These are phyloP conservation scores for Clivina fossor DNA, from an alignment of 2,888 invertebrate species.

Conservation along the genomic window DNA sequence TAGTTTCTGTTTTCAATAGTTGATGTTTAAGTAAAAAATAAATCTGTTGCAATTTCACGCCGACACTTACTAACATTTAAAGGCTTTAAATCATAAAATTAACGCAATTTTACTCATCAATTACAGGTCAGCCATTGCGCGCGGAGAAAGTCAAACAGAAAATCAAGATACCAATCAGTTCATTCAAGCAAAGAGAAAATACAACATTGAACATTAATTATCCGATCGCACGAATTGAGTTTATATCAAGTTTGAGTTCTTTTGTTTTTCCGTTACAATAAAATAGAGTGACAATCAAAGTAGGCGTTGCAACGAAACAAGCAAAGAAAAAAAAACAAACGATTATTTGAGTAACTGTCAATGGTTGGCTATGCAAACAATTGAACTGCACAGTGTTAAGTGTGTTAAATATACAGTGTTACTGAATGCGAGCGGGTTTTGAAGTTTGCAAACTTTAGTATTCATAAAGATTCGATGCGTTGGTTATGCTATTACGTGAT, in stretches of 20 bases:
- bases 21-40: not conserved
- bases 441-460: constrained; percentile 3
- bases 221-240: too few relatives aligned
- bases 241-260: too few relatives aligned
- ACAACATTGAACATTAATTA: too few relatives aligned
- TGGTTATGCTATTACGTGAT: not conserved
- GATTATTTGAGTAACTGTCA: constrained; percentile 20
- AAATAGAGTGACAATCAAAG: too few relatives aligned
- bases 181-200: constrained; percentile 26
- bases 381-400: constrained; percentile 16
- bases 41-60: not conserved
- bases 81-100: constrained; percentile 15
- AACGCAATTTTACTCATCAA: constrained; percentile 28
- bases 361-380: constrained; percentile 3
- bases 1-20: too few relatives aligned
- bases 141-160: constrained; percentile 25
- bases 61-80: not conserved
- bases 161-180: constrained; percentile 17
- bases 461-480: not conserved
- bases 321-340: not conserved
- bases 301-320: too few relatives aligned
- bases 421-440: constrained; percentile 14
- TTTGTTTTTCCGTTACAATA: too few relatives aligned
- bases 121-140: constrained; percentile 14
- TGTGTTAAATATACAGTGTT: constrained; percentile 1